Conservation (phyloP, 2,113 vertebrate species). For the Megalops atlanticus region DNA sequence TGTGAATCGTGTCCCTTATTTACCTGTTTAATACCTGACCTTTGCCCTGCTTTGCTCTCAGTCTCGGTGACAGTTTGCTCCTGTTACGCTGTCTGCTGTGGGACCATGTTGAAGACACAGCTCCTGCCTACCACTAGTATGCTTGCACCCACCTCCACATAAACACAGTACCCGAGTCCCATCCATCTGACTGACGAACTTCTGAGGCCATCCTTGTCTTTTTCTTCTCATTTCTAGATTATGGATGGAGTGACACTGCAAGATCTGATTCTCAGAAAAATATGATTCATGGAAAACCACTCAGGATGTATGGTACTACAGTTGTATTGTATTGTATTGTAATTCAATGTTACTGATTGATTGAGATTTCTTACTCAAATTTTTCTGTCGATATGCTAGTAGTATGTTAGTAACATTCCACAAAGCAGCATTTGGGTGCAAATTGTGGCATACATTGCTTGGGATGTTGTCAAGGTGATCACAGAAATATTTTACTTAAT, state of each 20-base stretch:
- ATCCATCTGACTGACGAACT: no score
- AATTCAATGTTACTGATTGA: no score
- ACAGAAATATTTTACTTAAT: no score
- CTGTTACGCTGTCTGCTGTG: not conserved
- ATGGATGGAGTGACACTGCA: not conserved
- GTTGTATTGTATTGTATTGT: no score
- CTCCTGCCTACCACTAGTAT: not conserved
- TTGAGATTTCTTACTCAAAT: no score
- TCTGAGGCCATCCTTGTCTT: not conserved
- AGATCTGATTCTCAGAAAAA: not conserved
- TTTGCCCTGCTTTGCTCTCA: slow-evolving; percentile 21
- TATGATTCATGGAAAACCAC: no score
- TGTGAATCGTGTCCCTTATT: slow-evolving; percentile 20
- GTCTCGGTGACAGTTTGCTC: not conserved
- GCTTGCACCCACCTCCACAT: not conserved
- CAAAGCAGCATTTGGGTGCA: no score
- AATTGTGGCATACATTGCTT: not conserved
- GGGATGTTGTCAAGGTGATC: no score
- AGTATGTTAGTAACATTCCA: no score
- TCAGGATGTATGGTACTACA: no score
- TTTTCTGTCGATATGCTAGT: no score
- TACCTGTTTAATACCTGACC: not conserved
- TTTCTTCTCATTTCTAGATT: not conserved
- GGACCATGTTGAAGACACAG: not conserved
- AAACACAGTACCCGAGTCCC: no score